Conservation (phyloP, 2,797 vertebrate genomes). For the Paratrypauchen microcephalus region DNA sequence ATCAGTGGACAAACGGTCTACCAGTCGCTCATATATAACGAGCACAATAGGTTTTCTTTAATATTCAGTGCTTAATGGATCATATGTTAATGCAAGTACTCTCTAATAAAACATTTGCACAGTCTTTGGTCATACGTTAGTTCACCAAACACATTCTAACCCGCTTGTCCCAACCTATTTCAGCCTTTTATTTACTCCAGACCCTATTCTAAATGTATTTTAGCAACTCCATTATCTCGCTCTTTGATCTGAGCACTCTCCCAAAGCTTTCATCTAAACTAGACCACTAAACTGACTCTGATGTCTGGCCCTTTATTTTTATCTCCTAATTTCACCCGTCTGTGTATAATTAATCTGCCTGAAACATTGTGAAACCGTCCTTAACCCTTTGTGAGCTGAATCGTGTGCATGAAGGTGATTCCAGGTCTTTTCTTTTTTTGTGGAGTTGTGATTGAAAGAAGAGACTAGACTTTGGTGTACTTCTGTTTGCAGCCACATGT, state of each 20-base stretch:
- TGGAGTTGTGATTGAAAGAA: conserved; percentile 31
- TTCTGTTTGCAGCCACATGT: conserved; percentile 21
- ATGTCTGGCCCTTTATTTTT: conserved; percentile 4
- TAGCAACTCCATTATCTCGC: background rate
- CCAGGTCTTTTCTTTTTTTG: conserved; percentile 15
- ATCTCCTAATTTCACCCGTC: conserved; percentile 2
- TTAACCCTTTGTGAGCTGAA: background rate
- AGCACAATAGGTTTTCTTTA: too few species aligned
- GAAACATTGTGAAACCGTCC: background rate
- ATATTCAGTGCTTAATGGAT: too few species aligned
- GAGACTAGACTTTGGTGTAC: conserved; percentile 31
- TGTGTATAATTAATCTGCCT: conserved; percentile 4
- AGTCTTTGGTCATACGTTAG: background rate
- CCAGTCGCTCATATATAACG: too few species aligned
- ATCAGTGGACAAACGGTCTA: too few species aligned
- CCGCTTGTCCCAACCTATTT: background rate
- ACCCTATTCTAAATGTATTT: background rate
- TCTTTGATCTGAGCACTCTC: background rate
- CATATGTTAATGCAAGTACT: background rate
- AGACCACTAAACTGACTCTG: background rate
- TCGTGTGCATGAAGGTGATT: conserved; percentile 6
- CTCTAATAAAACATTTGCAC: background rate
- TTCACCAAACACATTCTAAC: background rate
- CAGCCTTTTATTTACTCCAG: background rate
- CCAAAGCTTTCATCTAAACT: conserved; percentile 2